Base-by-base conservation (phyloP, 2,797 vertebrate genomes). In the Siniperca obscura region DNA sequence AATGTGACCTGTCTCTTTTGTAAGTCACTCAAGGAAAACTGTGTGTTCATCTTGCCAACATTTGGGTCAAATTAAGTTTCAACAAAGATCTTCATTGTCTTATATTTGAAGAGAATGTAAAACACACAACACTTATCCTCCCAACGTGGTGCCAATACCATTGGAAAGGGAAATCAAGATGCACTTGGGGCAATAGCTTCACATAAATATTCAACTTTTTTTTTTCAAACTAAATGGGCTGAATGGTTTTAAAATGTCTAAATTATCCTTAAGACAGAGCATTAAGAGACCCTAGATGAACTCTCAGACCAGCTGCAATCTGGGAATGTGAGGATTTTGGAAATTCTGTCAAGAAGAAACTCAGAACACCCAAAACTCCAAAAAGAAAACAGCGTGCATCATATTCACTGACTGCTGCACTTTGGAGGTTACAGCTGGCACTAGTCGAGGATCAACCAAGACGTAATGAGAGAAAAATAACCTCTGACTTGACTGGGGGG, bases 1-100 rank as follows among this genome's bases (percentile, higher is more conserved):
- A 90, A 89, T 89, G 90, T 92, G 92, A 94, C 92, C 92, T 44
- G 89, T 88, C 93, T 92, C 83, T 90, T 92, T 80, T 89, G 82
- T 82, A 84, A 89, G 89, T 91, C 90, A 92, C 93, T 86, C 87
- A 84, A 86, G 84, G 77, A 89, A 89, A 90, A 82, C 74, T 61
- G 82, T 71, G 64, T 71, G 81, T 82, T 77, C 50, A 48, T 84
- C 64, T 70, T 53, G 82, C 89, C 88, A 90, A 92, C 89, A 92
- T 92, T 91, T 92, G 87, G 91, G 87, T 92, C 87, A 89, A 90
- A 90, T 92, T 90, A 88, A 87, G 77, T 76, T 78, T 68, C 52
- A 81, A 90, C 89, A 91, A 89, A 92, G 88, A 87, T 90, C 84
- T 79, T 88, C 76, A 89, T 91, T 90, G 89, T 89, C 72, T 91